Evolutionary conservation across 2,888 invertebrate species (phyloP), one percentile per base, ranked within the genome.

Genomic region (Protonemura montana): DNA sequence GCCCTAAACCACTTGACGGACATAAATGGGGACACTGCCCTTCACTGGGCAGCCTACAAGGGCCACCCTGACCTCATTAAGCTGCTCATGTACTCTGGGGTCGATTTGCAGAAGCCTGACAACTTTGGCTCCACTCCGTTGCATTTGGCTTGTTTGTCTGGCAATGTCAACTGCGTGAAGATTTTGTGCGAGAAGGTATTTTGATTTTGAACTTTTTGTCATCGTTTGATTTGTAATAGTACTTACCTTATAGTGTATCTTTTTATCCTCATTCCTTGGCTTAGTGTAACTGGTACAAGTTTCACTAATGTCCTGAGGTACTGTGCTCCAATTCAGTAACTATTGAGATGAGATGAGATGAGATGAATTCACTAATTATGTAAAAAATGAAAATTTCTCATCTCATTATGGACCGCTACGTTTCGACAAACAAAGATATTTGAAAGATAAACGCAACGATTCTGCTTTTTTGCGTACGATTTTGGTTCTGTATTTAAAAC

Each of bases 11-110:
- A 97, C 89, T 92, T 97, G 82, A 96, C 96, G 0, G 98, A 98
- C 89, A 97, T 97, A 89, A 98, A 98, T 90, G 98, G 98, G 0
- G 98, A 98, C 90, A 97, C 97, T 0, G 98, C 98, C 0, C 92
- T 98, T 41, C 98, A 98, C 90, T 98, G 98, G 98, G 97, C 98
- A 0, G 97, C 98, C 0, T 98, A 98, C 91, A 98, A 98, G 91
- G 98, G 97, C 0, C 97, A 97, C 89, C 95, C 96, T 0, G 98
- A 98, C 90, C 92, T 98, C 87, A 97, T 98, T 90, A 94, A 96
- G 82, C 92, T 98, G 85, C 92, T 98, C 27, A 97, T 98, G 92
- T 97, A 98, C 91, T 97, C 98, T 16, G 98, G 98, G 0, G 97
- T 97, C 0, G 96, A 97, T 89, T 92, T 98, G 82, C 96, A 97